A percentile compares a stretch with the other conserved stretches of the same genome.
These are phyloP conservation scores for Octopus sinensis DNA, from an alignment of 1,140 invertebrate genomes.

Conservation along the genomic window DNA sequence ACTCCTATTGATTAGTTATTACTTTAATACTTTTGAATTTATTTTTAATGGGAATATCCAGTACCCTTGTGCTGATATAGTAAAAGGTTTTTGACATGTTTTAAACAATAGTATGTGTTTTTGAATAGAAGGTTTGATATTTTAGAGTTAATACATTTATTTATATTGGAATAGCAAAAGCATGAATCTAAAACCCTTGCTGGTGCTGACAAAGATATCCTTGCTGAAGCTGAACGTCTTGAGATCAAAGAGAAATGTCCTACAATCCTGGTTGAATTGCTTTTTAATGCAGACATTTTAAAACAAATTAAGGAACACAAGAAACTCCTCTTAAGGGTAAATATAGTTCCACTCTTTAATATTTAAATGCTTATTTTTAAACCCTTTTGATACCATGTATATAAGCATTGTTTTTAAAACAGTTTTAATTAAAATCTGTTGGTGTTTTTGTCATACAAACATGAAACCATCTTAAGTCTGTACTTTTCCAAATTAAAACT, in stretches of 20 bases:
- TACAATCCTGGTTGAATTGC: constrained; percentile 85
- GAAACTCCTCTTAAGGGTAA: constrained; percentile 61
- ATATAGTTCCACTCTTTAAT: constrained; percentile 19
- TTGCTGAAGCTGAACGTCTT: constrained; percentile 91
- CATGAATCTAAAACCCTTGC: constrained; percentile 50
- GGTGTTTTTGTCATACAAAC: too few species aligned
- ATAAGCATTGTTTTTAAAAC: too few species aligned
- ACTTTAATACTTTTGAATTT: too few species aligned
- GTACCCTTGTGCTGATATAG: not conserved
- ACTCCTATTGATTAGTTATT: too few species aligned
- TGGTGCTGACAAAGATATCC: constrained; percentile 73
- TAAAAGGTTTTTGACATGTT: not conserved
- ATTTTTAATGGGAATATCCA: too few species aligned
- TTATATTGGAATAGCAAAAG: constrained; percentile 41
- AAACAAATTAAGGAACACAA: constrained; percentile 66
- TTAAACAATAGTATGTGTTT: not conserved
- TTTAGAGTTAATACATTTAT: not conserved
- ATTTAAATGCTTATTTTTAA: too few species aligned
- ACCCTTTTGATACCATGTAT: too few species aligned
- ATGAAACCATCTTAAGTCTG: too few species aligned
- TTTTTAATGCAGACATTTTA: constrained; percentile 83
- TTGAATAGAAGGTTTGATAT: not conserved
- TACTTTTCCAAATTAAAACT: too few species aligned
- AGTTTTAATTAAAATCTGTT: too few species aligned
- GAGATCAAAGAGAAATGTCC: constrained; percentile 93